Evolutionary conservation across 1,140 invertebrate genomes (phyloP).

Genomic region (Gonioctena quinquepunctata): DNA sequence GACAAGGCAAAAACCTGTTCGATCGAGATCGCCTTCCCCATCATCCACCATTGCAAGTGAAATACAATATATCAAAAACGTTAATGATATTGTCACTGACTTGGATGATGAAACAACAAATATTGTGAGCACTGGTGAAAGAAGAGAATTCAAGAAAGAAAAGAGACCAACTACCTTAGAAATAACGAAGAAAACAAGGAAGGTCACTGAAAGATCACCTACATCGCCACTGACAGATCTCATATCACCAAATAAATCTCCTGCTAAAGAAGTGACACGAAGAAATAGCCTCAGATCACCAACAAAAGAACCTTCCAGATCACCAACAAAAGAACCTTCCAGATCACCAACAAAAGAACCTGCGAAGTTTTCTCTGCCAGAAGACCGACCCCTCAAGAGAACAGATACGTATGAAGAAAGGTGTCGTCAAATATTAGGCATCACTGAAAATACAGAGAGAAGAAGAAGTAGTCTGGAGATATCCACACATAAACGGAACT

Average conservation of each 20-base stretch:
- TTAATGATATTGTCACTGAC: constrained; percentile 39
- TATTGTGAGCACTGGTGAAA: constrained; percentile 4
- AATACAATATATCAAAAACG: constrained; percentile 42
- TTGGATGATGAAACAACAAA: constrained; percentile 29
- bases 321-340: constrained; percentile 23
- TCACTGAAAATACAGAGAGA: constrained; percentile 54
- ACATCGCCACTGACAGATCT: constrained; percentile 32
- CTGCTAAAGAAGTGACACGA: constrained; percentile 28
- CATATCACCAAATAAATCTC: constrained; percentile 26
- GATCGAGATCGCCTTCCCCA: constrained; percentile 44
- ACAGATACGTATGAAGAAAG: constrained; percentile 72
- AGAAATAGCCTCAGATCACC: constrained; percentile 27
- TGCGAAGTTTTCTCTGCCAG: constrained; percentile 1
- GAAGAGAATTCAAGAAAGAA: constrained; percentile 1
- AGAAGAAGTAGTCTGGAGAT: constrained; percentile 35
- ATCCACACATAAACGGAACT: constrained; percentile 25
- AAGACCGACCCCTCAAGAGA: constrained; percentile 57
- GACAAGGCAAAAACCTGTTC: constrained; percentile 28
- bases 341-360: constrained; percentile 24
- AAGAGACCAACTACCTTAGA: constrained; percentile 33
- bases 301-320: constrained; percentile 19
- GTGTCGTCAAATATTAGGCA: constrained; percentile 68
- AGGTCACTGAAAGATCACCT: constrained; percentile 36
- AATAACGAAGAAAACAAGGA: constrained; percentile 34
- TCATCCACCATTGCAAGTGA: constrained; percentile 36